A percentile compares a stretch with the other conserved stretches of the same genome.
Evolutionary conservation across 2,113 vertebrate genomes (phyloP).

Genomic region (Okapia johnstoni): DNA sequence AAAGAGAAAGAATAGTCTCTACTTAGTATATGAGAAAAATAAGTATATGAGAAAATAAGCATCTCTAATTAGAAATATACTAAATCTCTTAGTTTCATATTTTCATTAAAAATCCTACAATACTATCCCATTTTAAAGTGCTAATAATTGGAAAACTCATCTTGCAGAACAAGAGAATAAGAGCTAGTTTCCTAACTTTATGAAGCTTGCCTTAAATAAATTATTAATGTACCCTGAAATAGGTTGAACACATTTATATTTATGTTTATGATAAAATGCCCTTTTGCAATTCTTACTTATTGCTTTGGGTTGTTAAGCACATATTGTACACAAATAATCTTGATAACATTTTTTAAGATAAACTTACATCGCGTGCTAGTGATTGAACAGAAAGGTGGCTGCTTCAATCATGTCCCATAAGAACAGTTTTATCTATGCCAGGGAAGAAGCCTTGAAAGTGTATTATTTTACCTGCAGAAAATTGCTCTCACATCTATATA

Average conservation of each 20-base stretch:
- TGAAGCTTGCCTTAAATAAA: slow-evolving; percentile 1
- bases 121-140: background rate
- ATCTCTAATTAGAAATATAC: background rate
- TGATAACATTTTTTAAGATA: background rate
- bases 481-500: background rate
- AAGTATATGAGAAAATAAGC: background rate
- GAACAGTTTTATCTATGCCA: background rate
- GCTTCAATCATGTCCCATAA: background rate
- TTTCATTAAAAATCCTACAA: background rate
- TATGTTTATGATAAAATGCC: background rate
- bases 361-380: background rate
- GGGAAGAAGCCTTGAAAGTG: background rate
- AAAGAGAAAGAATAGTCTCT: background rate
- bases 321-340: background rate
- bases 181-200: background rate
- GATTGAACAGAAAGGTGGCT: background rate
- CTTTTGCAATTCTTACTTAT: background rate
- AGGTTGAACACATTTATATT: background rate
- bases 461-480: background rate
- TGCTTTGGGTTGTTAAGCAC: background rate
- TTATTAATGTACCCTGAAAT: slow-evolving; percentile 16
- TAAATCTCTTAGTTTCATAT: background rate
- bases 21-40: background rate
- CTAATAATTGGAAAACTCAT: background rate
- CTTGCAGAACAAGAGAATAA: background rate